Conservation (phyloP, 2,113 vertebrate genomes). For the Cacatua alba region DNA sequence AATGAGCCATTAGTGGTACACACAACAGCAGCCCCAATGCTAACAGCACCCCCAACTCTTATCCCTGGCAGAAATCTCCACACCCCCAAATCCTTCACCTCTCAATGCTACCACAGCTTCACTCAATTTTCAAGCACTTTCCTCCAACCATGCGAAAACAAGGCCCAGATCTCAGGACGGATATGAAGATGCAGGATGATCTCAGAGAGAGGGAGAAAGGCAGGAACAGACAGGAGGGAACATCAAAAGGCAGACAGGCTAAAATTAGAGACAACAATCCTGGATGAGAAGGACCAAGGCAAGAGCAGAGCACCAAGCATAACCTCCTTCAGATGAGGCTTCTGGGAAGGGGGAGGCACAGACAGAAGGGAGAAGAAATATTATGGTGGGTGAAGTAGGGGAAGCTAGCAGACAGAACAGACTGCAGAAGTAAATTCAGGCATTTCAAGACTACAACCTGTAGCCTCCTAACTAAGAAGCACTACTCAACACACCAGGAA, state of each 20-base stretch:
- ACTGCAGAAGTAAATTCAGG: neutral
- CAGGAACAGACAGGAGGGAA: slow-evolving; percentile 30
- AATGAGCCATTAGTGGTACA: neutral
- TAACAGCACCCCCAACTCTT: neutral
- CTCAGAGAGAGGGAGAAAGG: neutral
- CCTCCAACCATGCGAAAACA: neutral
- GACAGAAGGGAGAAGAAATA: neutral
- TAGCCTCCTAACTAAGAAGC: neutral
- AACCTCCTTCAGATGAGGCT: neutral
- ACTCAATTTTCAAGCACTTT: neutral
- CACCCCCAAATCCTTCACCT: neutral
- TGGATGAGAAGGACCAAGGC: neutral
- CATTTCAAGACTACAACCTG: neutral
- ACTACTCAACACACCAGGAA: neutral
- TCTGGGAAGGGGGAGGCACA: neutral
- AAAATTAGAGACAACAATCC: slow-evolving; percentile 51
- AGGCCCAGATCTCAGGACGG: neutral
- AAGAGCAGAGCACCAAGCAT: neutral
- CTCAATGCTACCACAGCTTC: neutral
- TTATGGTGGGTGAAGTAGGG: neutral
- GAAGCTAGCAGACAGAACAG: neutral
- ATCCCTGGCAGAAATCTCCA: neutral
- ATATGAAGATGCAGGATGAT: neutral
- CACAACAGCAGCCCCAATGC: neutral
- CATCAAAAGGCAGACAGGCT: slow-evolving; percentile 26